Conservation (phyloP, 2,797 vertebrate species). For the Sandelia bainsii region DNA sequence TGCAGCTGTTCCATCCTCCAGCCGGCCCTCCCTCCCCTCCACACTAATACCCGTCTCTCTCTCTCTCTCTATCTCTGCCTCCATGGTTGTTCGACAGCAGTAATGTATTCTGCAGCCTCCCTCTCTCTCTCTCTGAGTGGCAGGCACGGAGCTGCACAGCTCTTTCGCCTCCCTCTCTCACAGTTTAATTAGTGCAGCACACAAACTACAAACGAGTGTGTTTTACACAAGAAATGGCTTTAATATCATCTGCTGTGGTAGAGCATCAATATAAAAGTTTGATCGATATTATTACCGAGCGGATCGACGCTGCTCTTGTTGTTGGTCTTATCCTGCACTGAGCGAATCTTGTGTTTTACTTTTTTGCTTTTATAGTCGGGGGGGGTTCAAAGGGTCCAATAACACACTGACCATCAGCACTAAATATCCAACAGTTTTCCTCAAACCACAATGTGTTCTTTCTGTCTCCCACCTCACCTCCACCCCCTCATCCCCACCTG, state of each 20-base stretch:
- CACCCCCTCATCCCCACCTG: neutral
- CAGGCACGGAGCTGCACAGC: slow-evolving; percentile 55
- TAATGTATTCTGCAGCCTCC: slow-evolving; percentile 74
- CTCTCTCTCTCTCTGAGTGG: slow-evolving; percentile 61
- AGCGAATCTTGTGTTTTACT: neutral
- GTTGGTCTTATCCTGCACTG: neutral
- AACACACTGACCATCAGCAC: neutral
- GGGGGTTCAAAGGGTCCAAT: neutral
- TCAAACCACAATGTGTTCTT: slow-evolving; percentile 5
- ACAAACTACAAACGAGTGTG: slow-evolving; percentile 43
- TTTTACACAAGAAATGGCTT: slow-evolving; percentile 22
- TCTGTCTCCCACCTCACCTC: neutral
- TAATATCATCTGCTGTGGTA: slow-evolving; percentile 9
- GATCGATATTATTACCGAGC: neutral
- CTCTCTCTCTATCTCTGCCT: slow-evolving; percentile 37
- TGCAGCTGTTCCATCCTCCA: slow-evolving; percentile 85
- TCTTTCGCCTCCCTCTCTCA: slow-evolving; percentile 33
- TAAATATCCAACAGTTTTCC: slow-evolving; percentile 6
- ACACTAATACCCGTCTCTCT: slow-evolving; percentile 29
- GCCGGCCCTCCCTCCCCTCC: slow-evolving; percentile 67
- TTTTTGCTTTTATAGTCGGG: neutral
- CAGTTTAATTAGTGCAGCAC: slow-evolving; percentile 59
- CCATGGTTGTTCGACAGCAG: slow-evolving; percentile 65
- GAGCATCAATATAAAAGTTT: neutral
- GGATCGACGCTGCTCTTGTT: neutral